These are phyloP conservation scores for Loris lydekkerianus DNA, from an alignment of 2,797 vertebrate genomes.

Conservation along the genomic window DNA sequence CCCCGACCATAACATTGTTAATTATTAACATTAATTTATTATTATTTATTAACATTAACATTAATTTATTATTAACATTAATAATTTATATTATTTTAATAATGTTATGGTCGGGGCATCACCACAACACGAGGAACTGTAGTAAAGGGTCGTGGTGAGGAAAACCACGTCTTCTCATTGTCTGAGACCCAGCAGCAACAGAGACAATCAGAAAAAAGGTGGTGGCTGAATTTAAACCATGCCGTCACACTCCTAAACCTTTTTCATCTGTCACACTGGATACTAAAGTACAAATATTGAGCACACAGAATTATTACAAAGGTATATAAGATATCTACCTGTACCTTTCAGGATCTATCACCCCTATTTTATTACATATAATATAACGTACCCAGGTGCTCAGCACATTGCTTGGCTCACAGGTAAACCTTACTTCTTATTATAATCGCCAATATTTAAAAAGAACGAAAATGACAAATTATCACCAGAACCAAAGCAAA, in stretches of 20 bases:
- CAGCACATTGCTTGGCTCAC: neutral
- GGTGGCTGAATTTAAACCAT: too few relatives aligned
- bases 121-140: too few relatives aligned
- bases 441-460: neutral
- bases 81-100: too few relatives aligned
- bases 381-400: neutral
- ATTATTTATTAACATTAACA: too few relatives aligned
- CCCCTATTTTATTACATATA: neutral
- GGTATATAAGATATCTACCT: neutral
- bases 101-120: too few relatives aligned
- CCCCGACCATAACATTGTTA: too few relatives aligned
- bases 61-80: too few relatives aligned
- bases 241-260: neutral
- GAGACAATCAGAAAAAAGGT: neutral
- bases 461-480: constrained; percentile 54
- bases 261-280: neutral
- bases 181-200: neutral
- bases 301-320: neutral
- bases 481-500: constrained; percentile 36
- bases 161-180: neutral
- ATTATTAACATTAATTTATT: too few relatives aligned
- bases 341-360: neutral
- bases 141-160: neutral
- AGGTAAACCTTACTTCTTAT: neutral
- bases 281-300: neutral